Evolutionary conservation across 2,797 vertebrate genomes (phyloP).

Genomic region (Setipinna tenuifilis): DNA sequence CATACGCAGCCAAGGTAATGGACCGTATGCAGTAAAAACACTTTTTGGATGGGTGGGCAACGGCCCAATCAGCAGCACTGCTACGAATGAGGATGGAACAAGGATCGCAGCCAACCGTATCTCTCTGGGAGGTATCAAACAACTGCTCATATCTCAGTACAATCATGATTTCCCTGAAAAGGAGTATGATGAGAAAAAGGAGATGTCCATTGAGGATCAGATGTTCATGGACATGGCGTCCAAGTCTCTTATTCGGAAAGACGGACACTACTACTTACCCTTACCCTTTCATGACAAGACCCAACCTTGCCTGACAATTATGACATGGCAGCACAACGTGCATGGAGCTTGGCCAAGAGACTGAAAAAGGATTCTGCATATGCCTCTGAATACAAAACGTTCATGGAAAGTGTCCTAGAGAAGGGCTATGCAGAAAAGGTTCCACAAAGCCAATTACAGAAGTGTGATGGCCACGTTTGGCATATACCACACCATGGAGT

Average conservation of each 20-base stretch:
- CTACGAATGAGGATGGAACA: too few species aligned
- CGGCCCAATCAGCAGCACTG: too few species aligned
- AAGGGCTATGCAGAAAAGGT: constrained; percentile 34
- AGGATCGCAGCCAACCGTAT: neutral
- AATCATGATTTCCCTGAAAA: constrained; percentile 36
- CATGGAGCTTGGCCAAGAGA: neutral
- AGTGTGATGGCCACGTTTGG: constrained; percentile 28
- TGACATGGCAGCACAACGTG: neutral
- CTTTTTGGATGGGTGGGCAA: constrained; percentile 25
- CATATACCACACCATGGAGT: constrained; percentile 41
- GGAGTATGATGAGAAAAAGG: constrained; percentile 6
- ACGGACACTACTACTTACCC: constrained; percentile 27
- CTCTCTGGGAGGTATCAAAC: neutral
- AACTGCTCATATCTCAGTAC: constrained; percentile 25
- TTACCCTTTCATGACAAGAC: neutral
- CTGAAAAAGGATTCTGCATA: neutral
- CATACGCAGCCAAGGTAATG: neutral
- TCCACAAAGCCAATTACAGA: neutral
- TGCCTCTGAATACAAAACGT: neutral
- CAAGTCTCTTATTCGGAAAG: neutral
- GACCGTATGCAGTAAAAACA: constrained; percentile 30
- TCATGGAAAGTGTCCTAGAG: neutral
- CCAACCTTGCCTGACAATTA: constrained; percentile 4
- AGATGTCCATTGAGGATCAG: constrained; percentile 33
- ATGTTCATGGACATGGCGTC: neutral